Evolutionary conservation across 2,888 invertebrate species (phyloP).

Genomic region (Nudaria mundana): DNA sequence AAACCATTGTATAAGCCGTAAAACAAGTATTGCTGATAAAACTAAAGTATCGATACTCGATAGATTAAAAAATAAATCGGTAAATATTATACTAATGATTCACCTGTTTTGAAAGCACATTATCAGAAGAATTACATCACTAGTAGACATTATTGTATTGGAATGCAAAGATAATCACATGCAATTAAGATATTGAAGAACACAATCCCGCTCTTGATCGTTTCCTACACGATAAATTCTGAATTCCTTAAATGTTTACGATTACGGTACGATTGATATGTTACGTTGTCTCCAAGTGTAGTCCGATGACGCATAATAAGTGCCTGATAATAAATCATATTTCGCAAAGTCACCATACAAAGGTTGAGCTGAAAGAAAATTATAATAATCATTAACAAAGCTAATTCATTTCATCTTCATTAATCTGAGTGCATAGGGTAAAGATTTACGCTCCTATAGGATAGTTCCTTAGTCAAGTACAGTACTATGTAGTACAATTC

Average conservation of each 20-base stretch:
- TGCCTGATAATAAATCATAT: constrained; percentile 13
- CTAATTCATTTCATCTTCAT: too few species aligned
- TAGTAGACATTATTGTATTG: constrained; percentile 31
- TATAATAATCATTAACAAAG: too few species aligned
- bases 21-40: not conserved
- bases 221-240: constrained; percentile 49
- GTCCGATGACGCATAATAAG: constrained; percentile 19
- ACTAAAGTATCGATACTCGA: not conserved
- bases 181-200: constrained; percentile 55
- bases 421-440: too few species aligned
- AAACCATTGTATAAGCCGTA: not conserved
- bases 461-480: too few species aligned
- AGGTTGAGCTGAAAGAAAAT: too few species aligned
- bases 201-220: constrained; percentile 41
- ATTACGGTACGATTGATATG: constrained; percentile 37
- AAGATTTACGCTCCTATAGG: too few species aligned
- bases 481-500: too few species aligned
- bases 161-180: constrained; percentile 49
- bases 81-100: constrained; percentile 9
- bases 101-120: constrained; percentile 21
- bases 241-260: constrained; percentile 61
- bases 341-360: not conserved
- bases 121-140: constrained; percentile 33
- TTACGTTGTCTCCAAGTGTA: constrained; percentile 22
- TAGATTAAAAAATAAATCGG: constrained; percentile 1